Percentiles rank a stretch among this genome's conserved stretches.
Evolutionary conservation across 2,797 vertebrate species (phyloP).

Genomic region (Channallabes apus): DNA sequence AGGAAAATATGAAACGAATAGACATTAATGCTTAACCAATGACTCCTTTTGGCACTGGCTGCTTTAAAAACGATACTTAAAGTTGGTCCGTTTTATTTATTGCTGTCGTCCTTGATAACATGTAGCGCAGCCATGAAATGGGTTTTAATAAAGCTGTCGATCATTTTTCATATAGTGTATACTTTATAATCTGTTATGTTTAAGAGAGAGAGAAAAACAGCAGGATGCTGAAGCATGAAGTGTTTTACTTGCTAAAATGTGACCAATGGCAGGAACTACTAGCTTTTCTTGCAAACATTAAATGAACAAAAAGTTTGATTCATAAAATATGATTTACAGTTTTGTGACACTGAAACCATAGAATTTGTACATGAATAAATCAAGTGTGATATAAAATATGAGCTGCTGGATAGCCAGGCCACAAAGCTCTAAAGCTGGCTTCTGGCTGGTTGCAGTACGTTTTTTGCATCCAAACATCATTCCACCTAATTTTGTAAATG

Average conservation of each 20-base stretch:
- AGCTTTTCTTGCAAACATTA: neutral
- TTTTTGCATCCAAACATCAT: neutral
- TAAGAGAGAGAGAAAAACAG: neutral
- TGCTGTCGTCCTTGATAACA: too few species aligned
- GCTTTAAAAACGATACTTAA: too few species aligned
- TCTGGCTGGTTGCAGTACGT: neutral
- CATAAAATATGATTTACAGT: neutral
- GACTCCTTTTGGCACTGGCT: too few species aligned
- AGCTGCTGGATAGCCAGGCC: conserved; percentile 26
- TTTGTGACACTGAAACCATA: neutral
- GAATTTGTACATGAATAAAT: conserved; percentile 31
- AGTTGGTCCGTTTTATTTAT: too few species aligned
- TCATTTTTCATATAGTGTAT: too few species aligned
- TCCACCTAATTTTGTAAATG: neutral
- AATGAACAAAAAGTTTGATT: neutral
- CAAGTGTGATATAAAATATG: conserved; percentile 4
- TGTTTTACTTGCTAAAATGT: neutral
- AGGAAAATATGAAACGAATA: too few species aligned
- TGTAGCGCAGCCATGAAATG: too few species aligned
- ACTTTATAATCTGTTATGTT: neutral
- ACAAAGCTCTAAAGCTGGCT: conserved; percentile 15
- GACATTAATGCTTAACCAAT: too few species aligned
- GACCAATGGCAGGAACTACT: neutral
- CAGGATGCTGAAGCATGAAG: neutral
- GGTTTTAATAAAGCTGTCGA: too few species aligned